Base-by-base conservation (phyloP, 2,888 invertebrate species). In the Pristionchus fissidentatus region DNA sequence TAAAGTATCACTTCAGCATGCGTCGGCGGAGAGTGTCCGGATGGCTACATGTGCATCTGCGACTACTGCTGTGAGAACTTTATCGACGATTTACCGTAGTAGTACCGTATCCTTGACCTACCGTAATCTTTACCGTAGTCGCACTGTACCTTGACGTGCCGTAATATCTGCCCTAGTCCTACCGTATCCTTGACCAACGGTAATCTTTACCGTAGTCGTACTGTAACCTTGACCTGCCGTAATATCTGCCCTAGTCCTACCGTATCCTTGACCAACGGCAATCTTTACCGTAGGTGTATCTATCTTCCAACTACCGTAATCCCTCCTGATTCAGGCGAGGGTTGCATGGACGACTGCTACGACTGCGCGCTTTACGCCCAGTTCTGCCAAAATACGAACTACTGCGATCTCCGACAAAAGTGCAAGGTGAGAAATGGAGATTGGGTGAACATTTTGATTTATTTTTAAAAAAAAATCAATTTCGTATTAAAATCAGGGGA, bases 61-160 rank as follows among this genome's bases (percentile, higher is more conserved):
- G 87, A 87, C 66, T 87, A 87, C 49, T 87, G 87, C 43, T 87
- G 87, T 87, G 66, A 87, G 87, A 85, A n/a, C n/a, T n/a, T n/a
- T n/a, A n/a, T n/a, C n/a, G n/a, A n/a, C n/a, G n/a, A n/a, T n/a
- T n/a, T 35, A 19, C 52, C 32, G 29, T 52, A 52, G 29, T 52
- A n/a, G n/a, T 35, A n/a, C 26, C 5, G 60, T n/a, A 60, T 8
- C 7, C 26, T 60, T 60, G n/a, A 60, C 7, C n/a, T 60, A 26
- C 22, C 22, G 22, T 7, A 26, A 15, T 15, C 60, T 60, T n/a
- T 7, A 60, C 5, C 7, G 15, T 7, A 46, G 8, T 46, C 8
- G 8, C 46, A 46, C 7, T 10, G 7, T 7, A 46, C 7, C 46
- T 57, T 57, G 26, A 57, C 57, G 26, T 57, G 29, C 57, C 57